A percentile compares a stretch with the other conserved stretches of the same genome.
Evolutionary conservation across 1,140 invertebrate genomes (phyloP).

Genomic region (Mercenaria mercenaria): DNA sequence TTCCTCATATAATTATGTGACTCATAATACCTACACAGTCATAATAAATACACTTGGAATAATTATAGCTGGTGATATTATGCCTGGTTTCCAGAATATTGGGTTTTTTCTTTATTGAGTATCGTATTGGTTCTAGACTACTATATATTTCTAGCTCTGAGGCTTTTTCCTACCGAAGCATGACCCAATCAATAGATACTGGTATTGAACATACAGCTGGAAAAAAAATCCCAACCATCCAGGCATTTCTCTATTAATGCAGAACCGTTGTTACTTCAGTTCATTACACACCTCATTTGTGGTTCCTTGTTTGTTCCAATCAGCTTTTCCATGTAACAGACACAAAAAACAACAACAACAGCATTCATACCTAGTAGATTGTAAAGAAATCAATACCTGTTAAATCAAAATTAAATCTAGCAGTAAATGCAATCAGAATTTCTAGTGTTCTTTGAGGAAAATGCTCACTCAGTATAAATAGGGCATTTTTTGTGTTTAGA

Average conservation of each 20-base stretch:
- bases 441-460: too few species aligned
- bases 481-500: too few species aligned
- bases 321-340: neutral
- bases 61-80: neutral
- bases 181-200: neutral
- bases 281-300: neutral
- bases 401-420: too few species aligned
- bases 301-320: neutral
- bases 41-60: neutral
- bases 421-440: too few species aligned
- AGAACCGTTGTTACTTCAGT: neutral
- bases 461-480: too few species aligned
- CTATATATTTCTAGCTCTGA: neutral
- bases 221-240: neutral
- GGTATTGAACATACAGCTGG: neutral
- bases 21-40: slow-evolving; percentile 12
- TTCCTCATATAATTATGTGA: neutral
- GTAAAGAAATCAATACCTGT: neutral
- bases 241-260: neutral
- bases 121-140: neutral
- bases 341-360: neutral
- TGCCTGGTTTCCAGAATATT: neutral
- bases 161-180: neutral
- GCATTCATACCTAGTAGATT: neutral
- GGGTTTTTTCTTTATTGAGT: neutral